Base-by-base conservation (phyloP, 2,888 invertebrate genomes). In the Cephus pygmeus region DNA sequence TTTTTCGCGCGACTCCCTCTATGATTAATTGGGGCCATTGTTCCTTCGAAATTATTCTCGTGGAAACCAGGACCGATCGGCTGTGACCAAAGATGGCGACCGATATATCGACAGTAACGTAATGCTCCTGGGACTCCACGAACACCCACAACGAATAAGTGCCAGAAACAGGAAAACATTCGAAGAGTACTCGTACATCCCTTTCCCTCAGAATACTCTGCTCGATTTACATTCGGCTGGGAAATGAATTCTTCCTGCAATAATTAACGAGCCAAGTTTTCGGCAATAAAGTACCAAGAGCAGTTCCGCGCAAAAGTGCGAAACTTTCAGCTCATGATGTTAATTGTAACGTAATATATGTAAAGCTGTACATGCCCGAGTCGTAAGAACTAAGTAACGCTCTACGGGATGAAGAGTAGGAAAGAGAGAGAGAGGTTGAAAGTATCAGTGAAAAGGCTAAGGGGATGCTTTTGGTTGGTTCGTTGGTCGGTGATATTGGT, bases 291-390 rank as follows among this genome's bases (percentile, higher is more conserved):
- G 81, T 81, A 81, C 80, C 33, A 69, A 74, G 69, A 56, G 75
- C 75, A 77, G 77, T 76, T 79, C 78, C 36, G 73, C 36, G 76
- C 78, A 84, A 83, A 84, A 84, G 82, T 83, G 80, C 78, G 76
- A 83, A 86, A 86, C 83, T 85, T 83, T 81, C 80, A 76, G 79
- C 79, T 73, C 75, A 69, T 78, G 81, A 83, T 83, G 85, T 87
- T 88, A 89, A 89, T 88, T 88, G 85, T 85, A 81, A 85, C 82
- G 79, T 85, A 87, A 88, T 86, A 82, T 84, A 85, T 82, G 85
- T 83, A 85, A 87, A 88, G 84, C 83, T 84, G 82, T 76, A 56
- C 23, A 75, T 36, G 81, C 77, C 78, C 23, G 56, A 82, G 81
- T 81, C 80, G 80, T 77, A 81, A 85, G 84, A 81, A 84, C 79